Percentiles rank a stretch among this genome's conserved stretches.
Evolutionary conservation across 2,797 vertebrate species (phyloP).

Genomic region (Molossus molossus): DNA sequence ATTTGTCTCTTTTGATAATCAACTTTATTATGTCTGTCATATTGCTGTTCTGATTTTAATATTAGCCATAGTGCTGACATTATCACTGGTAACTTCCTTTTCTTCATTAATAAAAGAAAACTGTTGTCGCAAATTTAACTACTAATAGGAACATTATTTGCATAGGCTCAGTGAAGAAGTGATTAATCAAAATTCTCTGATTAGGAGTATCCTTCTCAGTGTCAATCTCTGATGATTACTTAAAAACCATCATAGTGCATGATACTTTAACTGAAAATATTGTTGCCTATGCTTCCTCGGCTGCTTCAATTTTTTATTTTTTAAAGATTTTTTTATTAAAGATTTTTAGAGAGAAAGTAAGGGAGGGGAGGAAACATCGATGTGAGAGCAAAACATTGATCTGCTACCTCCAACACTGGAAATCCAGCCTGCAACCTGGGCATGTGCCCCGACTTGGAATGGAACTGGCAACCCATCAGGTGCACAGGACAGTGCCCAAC

Average conservation of each 20-base stretch:
- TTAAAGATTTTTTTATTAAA: too few species aligned
- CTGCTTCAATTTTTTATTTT: neutral
- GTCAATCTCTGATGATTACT: conserved; percentile 85
- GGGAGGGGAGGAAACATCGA: too few species aligned
- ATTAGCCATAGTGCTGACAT: conserved; percentile 71
- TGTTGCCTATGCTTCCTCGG: neutral
- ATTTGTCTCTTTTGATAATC: conserved; percentile 27
- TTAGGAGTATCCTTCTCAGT: conserved; percentile 84
- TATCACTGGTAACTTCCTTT: conserved; percentile 83
- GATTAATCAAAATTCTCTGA: conserved; percentile 89
- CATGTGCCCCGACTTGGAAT: too few species aligned
- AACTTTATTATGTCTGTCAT: conserved; percentile 37
- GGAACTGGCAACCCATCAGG: too few species aligned
- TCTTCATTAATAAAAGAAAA: conserved; percentile 85
- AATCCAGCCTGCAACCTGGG: too few species aligned
- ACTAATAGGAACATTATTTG: conserved; percentile 84
- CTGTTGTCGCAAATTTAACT: conserved; percentile 86
- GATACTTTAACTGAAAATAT: conserved; percentile 22
- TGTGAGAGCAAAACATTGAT: too few species aligned
- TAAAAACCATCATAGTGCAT: neutral
- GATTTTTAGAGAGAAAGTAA: too few species aligned
- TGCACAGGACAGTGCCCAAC: neutral
- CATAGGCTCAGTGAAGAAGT: conserved; percentile 82
- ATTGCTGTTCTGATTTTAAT: neutral
- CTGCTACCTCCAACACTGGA: too few species aligned